A percentile compares a stretch with the other conserved stretches of the same genome.
Conservation (phyloP, 2,888 invertebrate genomes). For the Eupithecia pulchellata region DNA sequence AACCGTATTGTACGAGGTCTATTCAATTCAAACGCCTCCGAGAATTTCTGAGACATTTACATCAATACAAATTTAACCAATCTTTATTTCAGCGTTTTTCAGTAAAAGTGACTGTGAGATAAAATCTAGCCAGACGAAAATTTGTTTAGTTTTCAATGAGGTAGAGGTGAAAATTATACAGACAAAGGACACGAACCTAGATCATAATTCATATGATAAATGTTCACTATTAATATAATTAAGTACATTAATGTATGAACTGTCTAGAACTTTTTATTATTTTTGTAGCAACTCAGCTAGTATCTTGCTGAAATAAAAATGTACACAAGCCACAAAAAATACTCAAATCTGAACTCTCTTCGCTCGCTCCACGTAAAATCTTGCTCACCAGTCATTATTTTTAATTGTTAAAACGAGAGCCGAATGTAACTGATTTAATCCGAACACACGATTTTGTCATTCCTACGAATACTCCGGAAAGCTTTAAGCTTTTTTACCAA, state of each 20-base stretch:
- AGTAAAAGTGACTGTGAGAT: constrained; percentile 10
- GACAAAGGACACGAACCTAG: no score
- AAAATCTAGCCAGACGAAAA: not conserved
- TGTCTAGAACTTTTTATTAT: not conserved
- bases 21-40: constrained; percentile 16
- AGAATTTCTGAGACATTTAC: constrained; percentile 25
- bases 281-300: no score
- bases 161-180: not conserved
- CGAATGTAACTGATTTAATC: constrained; percentile 25
- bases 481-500: not conserved
- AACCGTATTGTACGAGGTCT: not conserved
- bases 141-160: not conserved
- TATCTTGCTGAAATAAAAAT: not conserved
- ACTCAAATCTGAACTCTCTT: constrained; percentile 7
- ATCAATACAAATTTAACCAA: constrained; percentile 25
- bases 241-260: not conserved
- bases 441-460: constrained; percentile 14
- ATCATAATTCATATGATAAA: no score
- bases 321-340: not conserved
- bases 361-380: constrained; percentile 24
- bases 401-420: constrained; percentile 33
- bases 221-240: no score
- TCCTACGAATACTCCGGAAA: not conserved
- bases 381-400: constrained; percentile 32
- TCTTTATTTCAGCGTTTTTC: constrained; percentile 21